Conservation (phyloP, 2,113 vertebrate genomes). For the Coracopsis vasa region DNA sequence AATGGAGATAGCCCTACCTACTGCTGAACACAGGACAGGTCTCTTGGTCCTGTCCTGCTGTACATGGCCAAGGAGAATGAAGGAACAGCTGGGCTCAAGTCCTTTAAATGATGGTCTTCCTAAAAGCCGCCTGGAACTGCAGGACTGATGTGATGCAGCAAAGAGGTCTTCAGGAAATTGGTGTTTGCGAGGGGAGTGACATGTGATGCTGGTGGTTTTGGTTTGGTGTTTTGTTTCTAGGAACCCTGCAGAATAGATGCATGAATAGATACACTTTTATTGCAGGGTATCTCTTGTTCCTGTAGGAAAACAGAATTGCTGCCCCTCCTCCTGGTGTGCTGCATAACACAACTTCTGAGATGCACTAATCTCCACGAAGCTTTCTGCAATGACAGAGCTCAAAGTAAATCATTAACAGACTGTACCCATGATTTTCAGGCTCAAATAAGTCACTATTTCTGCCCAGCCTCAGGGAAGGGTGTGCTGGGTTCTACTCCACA, state of each 20-base stretch:
- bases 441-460: neutral
- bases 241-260: neutral
- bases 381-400: neutral
- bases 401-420: neutral
- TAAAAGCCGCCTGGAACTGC: neutral
- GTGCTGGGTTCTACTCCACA: neutral
- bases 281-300: neutral
- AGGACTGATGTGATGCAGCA: neutral
- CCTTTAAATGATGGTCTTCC: neutral
- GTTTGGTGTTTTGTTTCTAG: neutral
- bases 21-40: neutral
- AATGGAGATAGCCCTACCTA: no score
- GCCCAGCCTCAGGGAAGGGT: no score
- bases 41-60: neutral
- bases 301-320: neutral
- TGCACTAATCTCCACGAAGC: neutral
- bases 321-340: neutral
- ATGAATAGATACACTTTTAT: neutral
- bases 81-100: neutral
- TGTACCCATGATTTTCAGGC: neutral
- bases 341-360: neutral
- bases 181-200: neutral
- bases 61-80: neutral
- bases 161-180: neutral
- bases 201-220: neutral